Base-by-base conservation (phyloP, 1,140 invertebrate genomes). In the Pristionchus pacificus region DNA sequence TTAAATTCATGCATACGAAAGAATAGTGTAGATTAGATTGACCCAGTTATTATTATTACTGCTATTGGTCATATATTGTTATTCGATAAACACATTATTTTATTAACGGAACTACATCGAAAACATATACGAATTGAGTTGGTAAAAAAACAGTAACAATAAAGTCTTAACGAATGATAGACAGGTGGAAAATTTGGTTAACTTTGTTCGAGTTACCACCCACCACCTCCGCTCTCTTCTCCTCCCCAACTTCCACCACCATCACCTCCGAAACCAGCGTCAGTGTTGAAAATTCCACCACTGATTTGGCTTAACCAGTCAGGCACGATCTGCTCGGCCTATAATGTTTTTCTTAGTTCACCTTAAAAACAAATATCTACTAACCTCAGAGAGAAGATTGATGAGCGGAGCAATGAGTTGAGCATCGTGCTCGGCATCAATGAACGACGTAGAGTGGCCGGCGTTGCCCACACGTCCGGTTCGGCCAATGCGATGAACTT, bases 401-500 rank as follows among this genome's bases (percentile, higher is more conserved):
- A 69, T 27, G 19, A 69, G 58, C 29, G 25, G 58, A 0, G 58
- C 0, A 25, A 58, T 58, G 28, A 69, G 15, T 32, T 62, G 61
- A 25, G 6, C 28, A 27, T 69, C 67, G 6, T 68, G 13, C 15
- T n/a, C 67, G 33, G 58, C 24, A 15, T 6, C 28, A 58, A 30
- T 28, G 25, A 69, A 27, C 27, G 61, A 68, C 13, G 60, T 72
- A 61, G 65, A 57, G 60, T 60, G 66, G 33, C 71, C 71, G 2
- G 65, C 19, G 49, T 72, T 72, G 27, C 71, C 71, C n/a, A 72
- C 71, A 2, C 71, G 30, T 15, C 71, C 71, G 49, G 71, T 72
- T 72, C 71, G 67, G 38, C 67, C 71, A 55, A 73, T 73, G 13
- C 71, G 65, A 59, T 73, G 71, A 25, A 73, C 60, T 49, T 6